phyloP scores from a whole-genome alignment of 2,113 vertebrate genomes.

The Clarias magur region DNA sequence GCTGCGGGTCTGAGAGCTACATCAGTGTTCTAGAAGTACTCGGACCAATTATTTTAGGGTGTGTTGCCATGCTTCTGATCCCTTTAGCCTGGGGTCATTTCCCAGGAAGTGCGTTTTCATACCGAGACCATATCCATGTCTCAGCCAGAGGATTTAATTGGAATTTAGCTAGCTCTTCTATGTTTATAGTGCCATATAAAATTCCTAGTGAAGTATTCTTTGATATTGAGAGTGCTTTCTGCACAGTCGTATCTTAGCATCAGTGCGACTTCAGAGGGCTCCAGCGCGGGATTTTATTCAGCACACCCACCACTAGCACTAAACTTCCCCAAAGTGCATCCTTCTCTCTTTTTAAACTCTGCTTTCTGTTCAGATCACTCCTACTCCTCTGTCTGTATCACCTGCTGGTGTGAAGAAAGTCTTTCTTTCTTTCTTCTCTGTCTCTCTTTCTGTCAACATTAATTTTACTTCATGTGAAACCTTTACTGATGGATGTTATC shows the following conservation, averaged over 20 bases:
- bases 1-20: background rate
- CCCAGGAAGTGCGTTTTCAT: background rate
- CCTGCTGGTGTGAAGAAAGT: background rate
- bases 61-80: background rate
- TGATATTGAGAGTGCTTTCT: background rate
- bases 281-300: background rate
- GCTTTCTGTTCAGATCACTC: constrained; percentile 4
- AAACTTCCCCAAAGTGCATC: constrained; percentile 21
- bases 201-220: constrained; percentile 29
- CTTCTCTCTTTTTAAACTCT: background rate
- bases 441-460: background rate
- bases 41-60: constrained; percentile 1
- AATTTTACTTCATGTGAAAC: constrained; percentile 22
- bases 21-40: background rate
- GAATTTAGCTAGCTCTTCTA: background rate
- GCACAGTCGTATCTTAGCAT: background rate
- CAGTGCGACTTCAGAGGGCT: constrained; percentile 20
- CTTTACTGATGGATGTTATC: background rate
- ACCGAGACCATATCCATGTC: background rate
- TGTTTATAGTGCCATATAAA: constrained; percentile 14
- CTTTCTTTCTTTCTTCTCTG: background rate
- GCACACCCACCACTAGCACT: constrained; percentile 30
- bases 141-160: background rate
- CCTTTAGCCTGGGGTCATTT: background rate
- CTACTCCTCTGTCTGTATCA: background rate